phyloP scores from a whole-genome alignment of 2,888 invertebrate genomes.

The Thymelicus acteon region DNA sequence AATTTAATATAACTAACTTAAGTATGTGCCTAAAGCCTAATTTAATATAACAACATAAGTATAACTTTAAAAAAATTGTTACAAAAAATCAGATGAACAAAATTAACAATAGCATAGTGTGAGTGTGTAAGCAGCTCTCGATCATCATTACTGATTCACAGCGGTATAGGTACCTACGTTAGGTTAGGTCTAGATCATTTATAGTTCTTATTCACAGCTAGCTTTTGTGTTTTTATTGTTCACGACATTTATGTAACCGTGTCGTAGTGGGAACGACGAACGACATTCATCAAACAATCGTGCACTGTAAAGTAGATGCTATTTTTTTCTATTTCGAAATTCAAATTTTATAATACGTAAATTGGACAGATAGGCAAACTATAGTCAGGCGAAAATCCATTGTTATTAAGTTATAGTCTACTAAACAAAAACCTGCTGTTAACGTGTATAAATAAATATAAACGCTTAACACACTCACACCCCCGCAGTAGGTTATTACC shows the following conservation, averaged over 20 bases:
- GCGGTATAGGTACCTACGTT: constrained; percentile 18
- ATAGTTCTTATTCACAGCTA: constrained; percentile 27
- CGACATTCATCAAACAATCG: constrained; percentile 3
- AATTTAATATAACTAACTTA: no score
- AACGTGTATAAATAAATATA: no score
- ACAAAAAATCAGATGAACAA: no score
- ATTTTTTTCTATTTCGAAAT: constrained; percentile 8
- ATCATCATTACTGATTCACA: constrained; percentile 17
- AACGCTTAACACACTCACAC: no score
- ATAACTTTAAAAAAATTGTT: no score
- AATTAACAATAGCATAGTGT: background rate
- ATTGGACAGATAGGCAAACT: background rate
- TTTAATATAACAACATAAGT: no score
- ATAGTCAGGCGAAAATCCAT: no score
- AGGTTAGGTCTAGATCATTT: constrained; percentile 31
- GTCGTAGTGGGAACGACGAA: constrained; percentile 7
- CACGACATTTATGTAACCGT: constrained; percentile 22
- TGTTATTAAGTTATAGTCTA: no score
- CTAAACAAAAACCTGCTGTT: no score
- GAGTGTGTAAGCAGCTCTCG: background rate
- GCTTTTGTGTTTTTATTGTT: constrained; percentile 17
- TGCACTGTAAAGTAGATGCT: background rate
- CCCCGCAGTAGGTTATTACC: no score
- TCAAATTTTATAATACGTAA: constrained; percentile 1
- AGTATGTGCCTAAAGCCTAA: no score